phyloP scores from a whole-genome alignment of 2,797 vertebrate species.

The Malacoraja senta region DNA sequence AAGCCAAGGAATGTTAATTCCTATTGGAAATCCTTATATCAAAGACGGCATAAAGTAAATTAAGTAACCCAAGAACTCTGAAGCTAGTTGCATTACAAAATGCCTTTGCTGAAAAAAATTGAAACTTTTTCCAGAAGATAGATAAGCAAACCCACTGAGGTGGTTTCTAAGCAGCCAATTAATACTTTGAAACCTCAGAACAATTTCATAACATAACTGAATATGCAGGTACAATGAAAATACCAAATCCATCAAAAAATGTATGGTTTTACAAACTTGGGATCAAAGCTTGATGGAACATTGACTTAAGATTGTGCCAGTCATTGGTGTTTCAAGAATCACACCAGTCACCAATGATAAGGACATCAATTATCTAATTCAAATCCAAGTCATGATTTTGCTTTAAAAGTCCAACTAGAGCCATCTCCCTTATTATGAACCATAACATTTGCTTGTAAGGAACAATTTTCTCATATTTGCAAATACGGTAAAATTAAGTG shows the following conservation, averaged over 20 bases:
- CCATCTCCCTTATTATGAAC: neutral
- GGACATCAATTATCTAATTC: neutral
- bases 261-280: neutral
- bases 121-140: neutral
- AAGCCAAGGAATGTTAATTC: neutral
- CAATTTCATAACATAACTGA: neutral
- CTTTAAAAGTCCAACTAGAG: neutral
- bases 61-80: neutral
- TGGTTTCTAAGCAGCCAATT: neutral
- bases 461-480: too few species aligned
- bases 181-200: neutral
- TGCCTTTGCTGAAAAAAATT: neutral
- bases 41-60: neutral
- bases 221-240: neutral
- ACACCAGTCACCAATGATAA: too few species aligned
- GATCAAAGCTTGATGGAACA: neutral
- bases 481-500: neutral
- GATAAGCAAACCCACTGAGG: neutral
- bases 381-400: neutral
- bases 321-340: neutral
- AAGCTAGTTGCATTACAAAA: neutral
- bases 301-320: neutral
- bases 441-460: neutral
- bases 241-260: neutral
- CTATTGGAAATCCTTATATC: neutral